Evolutionary conservation across 2,888 invertebrate species (phyloP).

Genomic region (Oxyscelio sp.): DNA sequence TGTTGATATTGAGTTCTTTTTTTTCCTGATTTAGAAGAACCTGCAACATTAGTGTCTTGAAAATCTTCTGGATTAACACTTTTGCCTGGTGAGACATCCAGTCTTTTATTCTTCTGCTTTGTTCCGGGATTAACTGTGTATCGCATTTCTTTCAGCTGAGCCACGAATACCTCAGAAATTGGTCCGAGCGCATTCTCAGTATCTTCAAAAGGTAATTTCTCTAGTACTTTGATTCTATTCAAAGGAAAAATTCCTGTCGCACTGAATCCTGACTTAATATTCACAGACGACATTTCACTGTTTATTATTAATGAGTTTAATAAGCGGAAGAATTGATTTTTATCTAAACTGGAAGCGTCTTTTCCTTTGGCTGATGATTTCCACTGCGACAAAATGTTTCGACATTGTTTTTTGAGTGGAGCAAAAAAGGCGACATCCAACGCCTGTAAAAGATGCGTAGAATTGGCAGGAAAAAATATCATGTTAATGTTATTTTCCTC

Average conservation of each 20-base stretch:
- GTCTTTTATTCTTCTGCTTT: slow-evolving; percentile 18
- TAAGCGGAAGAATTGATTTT: slow-evolving; percentile 23
- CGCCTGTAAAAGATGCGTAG: slow-evolving; percentile 18
- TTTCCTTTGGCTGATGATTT: slow-evolving; percentile 29
- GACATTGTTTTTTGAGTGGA: slow-evolving; percentile 36
- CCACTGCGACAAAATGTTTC: slow-evolving; percentile 28
- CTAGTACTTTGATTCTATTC: background rate
- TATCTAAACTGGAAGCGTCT: slow-evolving; percentile 29
- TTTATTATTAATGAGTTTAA: slow-evolving; percentile 15
- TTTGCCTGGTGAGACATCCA: slow-evolving; percentile 21
- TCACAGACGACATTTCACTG: slow-evolving; percentile 27
- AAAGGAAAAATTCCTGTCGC: slow-evolving; percentile 28
- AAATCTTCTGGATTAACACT: slow-evolving; percentile 17
- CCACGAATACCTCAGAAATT: slow-evolving; percentile 24
- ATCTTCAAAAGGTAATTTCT: slow-evolving; percentile 27
- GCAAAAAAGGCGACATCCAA: slow-evolving; percentile 41
- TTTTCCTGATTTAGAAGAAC: slow-evolving; percentile 7
- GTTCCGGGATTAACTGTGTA: slow-evolving; percentile 7
- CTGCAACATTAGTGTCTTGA: slow-evolving; percentile 1
- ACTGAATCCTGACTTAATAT: slow-evolving; percentile 28
- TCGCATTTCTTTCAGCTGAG: slow-evolving; percentile 15
- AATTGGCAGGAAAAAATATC: background rate
- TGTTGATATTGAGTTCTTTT: slow-evolving; percentile 12
- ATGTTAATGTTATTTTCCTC: background rate
- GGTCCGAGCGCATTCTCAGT: background rate